Percentiles rank a stretch among this genome's conserved stretches.
Evolutionary conservation across 2,113 vertebrate genomes (phyloP).

Genomic region (Scopus umbretta): DNA sequence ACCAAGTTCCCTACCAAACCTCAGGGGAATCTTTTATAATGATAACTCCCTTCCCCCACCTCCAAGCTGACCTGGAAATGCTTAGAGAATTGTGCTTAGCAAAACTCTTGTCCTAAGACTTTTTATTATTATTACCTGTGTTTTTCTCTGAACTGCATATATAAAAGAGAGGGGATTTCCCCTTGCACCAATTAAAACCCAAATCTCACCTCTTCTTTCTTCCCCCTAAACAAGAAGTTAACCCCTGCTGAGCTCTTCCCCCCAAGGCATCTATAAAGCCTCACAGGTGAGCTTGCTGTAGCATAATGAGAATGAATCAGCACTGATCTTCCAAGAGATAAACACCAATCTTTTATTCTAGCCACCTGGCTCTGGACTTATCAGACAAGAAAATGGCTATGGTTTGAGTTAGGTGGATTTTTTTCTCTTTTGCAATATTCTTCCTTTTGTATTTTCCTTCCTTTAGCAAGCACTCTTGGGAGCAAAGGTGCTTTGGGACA

Average conservation of each 20-base stretch:
- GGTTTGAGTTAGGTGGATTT: constrained; percentile 38
- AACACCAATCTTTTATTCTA: constrained; percentile 74
- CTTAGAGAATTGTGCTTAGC: background rate
- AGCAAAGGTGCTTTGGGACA: background rate
- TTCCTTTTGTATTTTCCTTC: constrained; percentile 25
- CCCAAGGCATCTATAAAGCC: constrained; percentile 74
- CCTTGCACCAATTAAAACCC: constrained; percentile 70
- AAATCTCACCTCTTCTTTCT: constrained; percentile 60
- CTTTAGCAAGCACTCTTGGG: background rate
- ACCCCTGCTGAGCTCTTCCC: constrained; percentile 72
- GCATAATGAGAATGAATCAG: constrained; percentile 74
- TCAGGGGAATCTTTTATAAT: background rate
- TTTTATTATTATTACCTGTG: constrained; percentile 42
- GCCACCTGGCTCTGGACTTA: constrained; percentile 61
- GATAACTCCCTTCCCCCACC: background rate
- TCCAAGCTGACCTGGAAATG: constrained; percentile 40
- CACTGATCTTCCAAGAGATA: constrained; percentile 73
- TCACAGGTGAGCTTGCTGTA: constrained; percentile 74
- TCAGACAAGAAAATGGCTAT: constrained; percentile 19
- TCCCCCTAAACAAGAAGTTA: constrained; percentile 68
- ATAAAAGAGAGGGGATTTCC: constrained; percentile 72
- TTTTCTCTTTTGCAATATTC: background rate
- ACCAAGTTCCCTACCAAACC: background rate
- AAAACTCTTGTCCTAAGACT: background rate
- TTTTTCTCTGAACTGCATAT: constrained; percentile 17